Evolutionary conservation across 2,113 vertebrate species (phyloP).

Genomic region (Carassius auratus): DNA sequence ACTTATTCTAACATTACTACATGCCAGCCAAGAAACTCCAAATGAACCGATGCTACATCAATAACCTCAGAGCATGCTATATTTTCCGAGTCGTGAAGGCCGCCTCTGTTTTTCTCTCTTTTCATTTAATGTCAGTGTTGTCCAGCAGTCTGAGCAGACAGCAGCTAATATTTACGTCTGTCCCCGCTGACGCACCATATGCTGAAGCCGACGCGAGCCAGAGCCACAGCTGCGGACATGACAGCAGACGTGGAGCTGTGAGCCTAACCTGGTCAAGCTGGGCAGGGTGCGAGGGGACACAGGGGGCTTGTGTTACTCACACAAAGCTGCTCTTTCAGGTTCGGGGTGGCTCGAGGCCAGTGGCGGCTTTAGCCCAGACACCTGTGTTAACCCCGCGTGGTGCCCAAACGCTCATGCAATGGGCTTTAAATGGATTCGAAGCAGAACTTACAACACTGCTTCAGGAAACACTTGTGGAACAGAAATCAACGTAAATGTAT

Average conservation of each 20-base stretch:
- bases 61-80: background rate
- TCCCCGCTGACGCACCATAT: constrained; percentile 29
- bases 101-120: background rate
- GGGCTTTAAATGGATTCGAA: constrained; percentile 4
- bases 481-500: background rate
- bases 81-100: constrained; percentile 13
- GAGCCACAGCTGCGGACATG: constrained; percentile 25
- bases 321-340: constrained; percentile 54
- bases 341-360: constrained; percentile 33
- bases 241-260: constrained; percentile 19
- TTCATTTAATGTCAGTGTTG: background rate
- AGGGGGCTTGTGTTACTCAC: constrained; percentile 38
- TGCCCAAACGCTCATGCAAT: background rate
- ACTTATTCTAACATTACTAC: background rate
- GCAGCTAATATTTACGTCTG: constrained; percentile 37
- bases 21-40: background rate
- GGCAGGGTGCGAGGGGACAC: constrained; percentile 26
- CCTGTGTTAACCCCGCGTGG: constrained; percentile 40
- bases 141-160: constrained; percentile 21
- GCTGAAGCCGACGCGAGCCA: constrained; percentile 26
- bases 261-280: constrained; percentile 13
- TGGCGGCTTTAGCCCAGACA: constrained; percentile 20
- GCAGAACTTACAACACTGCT: background rate
- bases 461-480: background rate
- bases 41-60: background rate